Base-by-base conservation (phyloP, 2,113 vertebrate genomes). In the Elanus axillaris region DNA sequence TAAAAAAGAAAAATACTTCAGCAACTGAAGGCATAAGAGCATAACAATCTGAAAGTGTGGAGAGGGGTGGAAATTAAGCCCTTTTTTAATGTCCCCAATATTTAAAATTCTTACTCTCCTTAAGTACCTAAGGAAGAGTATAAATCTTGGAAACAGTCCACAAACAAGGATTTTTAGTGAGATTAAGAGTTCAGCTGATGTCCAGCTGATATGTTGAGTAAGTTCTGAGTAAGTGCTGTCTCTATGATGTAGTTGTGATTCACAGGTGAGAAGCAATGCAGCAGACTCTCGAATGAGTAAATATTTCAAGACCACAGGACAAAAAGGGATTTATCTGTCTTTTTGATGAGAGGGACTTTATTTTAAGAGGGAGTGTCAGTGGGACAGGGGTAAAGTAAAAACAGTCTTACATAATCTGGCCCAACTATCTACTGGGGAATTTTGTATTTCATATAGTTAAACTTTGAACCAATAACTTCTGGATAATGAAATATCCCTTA, bases 21-120 rank as follows among this genome's bases (percentile, higher is more conserved):
- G 36, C 26, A 86, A 55, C 72, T 67, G 27, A 68, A 25, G 10
- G 12, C 31, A 22, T 77, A 58, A 50, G 47, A 86, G 10, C 45
- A 43, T 93, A 77, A 67, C 34, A 67, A 48, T 42, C 20, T 85
- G 38, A 79, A 94, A 74, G 8, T 27, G 10, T 36, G n/a, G 29
- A 60, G 8, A 8, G 4, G 13, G 1, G 3, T 36, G 21, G 26
- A 76, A 94, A 48, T 52, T 62, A 31, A 21, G 16, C 18, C 13
- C 17, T 45, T 4, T 55, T 55, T 29, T 55, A 9, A 48, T 18
- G 55, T 56, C 16, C 21, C 8, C 10, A 21, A 2, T 45, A 58
- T 92, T 94, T 96, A 66, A 88, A 86, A 96, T 63, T 66, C 52
- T 27, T 81, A 19, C n/a, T 87, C 85, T 83, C 38, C 59, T 60